A percentile compares a stretch with the other conserved stretches of the same genome.
These are phyloP conservation scores for Notamacropus eugenii DNA, from an alignment of 2,797 vertebrate species.

Conservation along the genomic window DNA sequence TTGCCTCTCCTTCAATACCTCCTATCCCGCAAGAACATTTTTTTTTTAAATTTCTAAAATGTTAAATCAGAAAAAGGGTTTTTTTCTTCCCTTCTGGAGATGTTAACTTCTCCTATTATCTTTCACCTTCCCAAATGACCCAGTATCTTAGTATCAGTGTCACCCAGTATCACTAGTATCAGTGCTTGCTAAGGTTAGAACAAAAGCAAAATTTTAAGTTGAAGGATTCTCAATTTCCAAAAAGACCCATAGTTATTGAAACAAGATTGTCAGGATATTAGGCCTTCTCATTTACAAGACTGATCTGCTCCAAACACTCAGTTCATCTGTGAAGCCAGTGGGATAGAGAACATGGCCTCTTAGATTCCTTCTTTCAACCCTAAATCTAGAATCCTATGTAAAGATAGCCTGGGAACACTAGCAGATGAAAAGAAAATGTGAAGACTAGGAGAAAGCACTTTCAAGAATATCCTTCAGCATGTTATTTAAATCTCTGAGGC, in stretches of 20 bases:
- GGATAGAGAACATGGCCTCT: background rate
- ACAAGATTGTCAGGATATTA: background rate
- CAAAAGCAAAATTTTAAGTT: background rate
- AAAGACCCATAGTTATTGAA: background rate
- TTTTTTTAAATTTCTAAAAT: background rate
- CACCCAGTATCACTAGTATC: background rate
- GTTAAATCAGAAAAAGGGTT: background rate
- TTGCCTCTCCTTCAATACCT: background rate
- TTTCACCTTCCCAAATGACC: background rate
- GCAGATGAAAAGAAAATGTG: background rate
- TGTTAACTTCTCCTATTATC: background rate
- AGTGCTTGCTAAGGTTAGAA: slow-evolving; percentile 3
- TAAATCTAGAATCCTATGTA: background rate
- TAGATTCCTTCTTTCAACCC: background rate
- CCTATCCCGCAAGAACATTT: background rate
- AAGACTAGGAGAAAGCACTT: background rate
- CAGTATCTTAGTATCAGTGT: background rate
- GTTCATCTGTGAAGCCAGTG: background rate
- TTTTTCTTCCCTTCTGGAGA: slow-evolving; percentile 36
- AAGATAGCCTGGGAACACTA: background rate
- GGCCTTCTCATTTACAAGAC: background rate
- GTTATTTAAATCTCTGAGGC: background rate
- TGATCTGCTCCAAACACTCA: background rate
- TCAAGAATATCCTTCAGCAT: background rate
- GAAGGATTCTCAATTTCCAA: background rate